Percentiles rank a stretch among this genome's conserved stretches.
Conservation (phyloP, 2,113 vertebrate species). For the Hippocampus mohnikei region DNA sequence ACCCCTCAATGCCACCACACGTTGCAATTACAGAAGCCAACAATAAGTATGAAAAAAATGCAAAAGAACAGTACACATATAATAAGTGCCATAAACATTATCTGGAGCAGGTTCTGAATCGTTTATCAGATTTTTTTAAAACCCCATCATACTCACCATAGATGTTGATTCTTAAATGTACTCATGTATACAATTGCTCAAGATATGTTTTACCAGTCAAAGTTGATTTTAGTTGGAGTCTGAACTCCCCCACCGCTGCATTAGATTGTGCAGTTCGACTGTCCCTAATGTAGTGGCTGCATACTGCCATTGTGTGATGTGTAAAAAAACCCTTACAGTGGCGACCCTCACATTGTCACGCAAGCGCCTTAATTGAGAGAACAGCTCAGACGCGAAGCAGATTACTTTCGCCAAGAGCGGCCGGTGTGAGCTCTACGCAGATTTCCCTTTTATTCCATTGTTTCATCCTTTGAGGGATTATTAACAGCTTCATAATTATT, state of each 20-base stretch:
- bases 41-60: too few relatives aligned
- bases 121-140: too few relatives aligned
- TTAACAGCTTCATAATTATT: conserved; percentile 46
- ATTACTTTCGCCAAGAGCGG: conserved; percentile 31
- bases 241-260: neutral
- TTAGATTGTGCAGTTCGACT: neutral
- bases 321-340: neutral
- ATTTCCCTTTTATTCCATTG: conserved; percentile 25
- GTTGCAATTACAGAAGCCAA: too few relatives aligned
- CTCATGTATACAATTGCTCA: too few relatives aligned
- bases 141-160: too few relatives aligned
- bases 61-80: too few relatives aligned
- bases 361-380: conserved; percentile 39
- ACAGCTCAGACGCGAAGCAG: conserved; percentile 41
- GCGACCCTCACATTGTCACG: neutral
- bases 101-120: too few relatives aligned
- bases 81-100: too few relatives aligned
- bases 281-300: neutral
- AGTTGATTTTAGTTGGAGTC: too few relatives aligned
- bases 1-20: too few relatives aligned
- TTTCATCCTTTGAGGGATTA: conserved; percentile 21
- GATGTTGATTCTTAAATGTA: too few relatives aligned
- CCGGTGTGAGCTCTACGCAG: conserved; percentile 22
- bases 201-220: too few relatives aligned
- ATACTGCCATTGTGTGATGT: neutral